Evolutionary conservation across 2,797 vertebrate genomes (phyloP).

Genomic region (Arctocebus calabarensis): DNA sequence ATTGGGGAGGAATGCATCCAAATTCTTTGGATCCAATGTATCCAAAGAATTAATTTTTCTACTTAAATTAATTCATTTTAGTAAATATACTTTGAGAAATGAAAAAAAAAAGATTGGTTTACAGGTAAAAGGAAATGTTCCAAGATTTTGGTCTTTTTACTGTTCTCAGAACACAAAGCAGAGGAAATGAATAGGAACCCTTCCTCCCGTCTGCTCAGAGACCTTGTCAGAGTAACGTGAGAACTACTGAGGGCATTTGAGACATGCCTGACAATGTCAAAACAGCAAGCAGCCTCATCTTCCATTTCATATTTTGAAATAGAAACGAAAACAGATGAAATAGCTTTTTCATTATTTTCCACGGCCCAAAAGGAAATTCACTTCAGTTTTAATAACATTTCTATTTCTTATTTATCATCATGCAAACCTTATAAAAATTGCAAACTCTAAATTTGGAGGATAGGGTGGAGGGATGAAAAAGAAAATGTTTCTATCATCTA

Average conservation of each 20-base stretch:
- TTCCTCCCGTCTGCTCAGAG: neutral
- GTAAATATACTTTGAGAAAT: neutral
- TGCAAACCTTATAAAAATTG: constrained; percentile 74
- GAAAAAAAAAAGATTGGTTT: neutral
- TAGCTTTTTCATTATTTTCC: constrained; percentile 80
- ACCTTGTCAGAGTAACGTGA: constrained; percentile 23
- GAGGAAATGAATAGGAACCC: neutral
- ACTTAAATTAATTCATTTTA: constrained; percentile 25
- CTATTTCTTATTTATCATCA: constrained; percentile 76
- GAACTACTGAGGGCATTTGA: neutral
- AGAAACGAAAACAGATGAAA: constrained; percentile 69
- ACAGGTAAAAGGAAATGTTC: neutral
- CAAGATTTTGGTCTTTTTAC: neutral
- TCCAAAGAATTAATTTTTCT: neutral
- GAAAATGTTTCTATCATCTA: constrained; percentile 59
- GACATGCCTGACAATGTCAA: constrained; percentile 51
- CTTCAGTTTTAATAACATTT: constrained; percentile 79
- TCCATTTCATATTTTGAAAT: constrained; percentile 63
- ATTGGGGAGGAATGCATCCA: neutral
- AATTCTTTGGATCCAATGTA: neutral
- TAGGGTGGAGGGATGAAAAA: constrained; percentile 51
- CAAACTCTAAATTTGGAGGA: constrained; percentile 62
- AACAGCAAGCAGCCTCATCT: constrained; percentile 66
- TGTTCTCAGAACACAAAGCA: neutral
- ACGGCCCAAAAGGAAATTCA: constrained; percentile 70